A percentile compares a stretch with the other conserved stretches of the same genome.
Conservation (phyloP, 2,113 vertebrate genomes). For the Halcyon senegalensis region DNA sequence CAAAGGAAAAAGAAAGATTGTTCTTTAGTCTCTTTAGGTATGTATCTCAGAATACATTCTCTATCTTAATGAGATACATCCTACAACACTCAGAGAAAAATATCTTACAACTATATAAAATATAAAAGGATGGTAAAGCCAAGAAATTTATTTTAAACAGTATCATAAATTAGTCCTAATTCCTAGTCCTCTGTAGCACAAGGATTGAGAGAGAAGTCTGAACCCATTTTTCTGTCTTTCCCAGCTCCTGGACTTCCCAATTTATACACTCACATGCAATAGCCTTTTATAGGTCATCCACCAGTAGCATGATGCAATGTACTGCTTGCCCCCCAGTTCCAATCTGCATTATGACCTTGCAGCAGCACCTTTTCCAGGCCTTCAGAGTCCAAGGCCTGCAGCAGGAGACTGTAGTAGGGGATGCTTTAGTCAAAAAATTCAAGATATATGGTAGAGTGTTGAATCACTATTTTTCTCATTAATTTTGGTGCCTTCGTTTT, state of each 20-base stretch:
- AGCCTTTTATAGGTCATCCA: background rate
- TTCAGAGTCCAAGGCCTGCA: no score
- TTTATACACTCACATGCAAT: background rate
- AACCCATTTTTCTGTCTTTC: background rate
- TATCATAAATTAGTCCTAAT: background rate
- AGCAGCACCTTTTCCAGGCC: background rate
- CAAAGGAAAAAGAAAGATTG: background rate
- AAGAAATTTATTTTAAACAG: background rate
- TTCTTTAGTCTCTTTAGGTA: background rate
- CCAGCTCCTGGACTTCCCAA: background rate
- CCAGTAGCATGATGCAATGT: background rate
- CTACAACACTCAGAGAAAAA: background rate
- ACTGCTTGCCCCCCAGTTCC: background rate
- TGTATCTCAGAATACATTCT: background rate
- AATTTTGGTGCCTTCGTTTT: background rate
- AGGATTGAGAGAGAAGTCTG: background rate
- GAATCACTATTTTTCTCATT: background rate
- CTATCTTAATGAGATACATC: background rate
- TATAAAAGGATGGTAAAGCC: background rate
- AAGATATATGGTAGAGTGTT: fast-evolving
- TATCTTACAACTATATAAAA: background rate
- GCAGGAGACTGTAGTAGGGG: background rate
- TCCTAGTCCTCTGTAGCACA: background rate
- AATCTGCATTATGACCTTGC: fast-evolving
- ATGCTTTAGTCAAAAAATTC: background rate